A percentile compares a stretch with the other conserved stretches of the same genome.
phyloP scores from a whole-genome alignment of 1,140 invertebrate genomes.

The Zaprionus inermis region DNA sequence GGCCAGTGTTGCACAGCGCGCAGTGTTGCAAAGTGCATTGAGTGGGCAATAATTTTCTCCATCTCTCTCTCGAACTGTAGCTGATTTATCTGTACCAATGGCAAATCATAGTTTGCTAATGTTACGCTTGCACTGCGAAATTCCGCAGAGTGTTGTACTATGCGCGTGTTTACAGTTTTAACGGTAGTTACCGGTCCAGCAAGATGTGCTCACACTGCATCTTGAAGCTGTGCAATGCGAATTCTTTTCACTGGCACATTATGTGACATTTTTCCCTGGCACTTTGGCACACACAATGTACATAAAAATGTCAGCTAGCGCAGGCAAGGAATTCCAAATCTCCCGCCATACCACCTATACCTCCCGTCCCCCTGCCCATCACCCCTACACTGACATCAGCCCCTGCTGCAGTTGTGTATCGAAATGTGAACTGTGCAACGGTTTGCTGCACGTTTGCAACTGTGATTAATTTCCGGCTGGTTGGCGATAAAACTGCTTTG shows the following conservation, averaged over 20 bases:
- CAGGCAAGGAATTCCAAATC: constrained; percentile 1
- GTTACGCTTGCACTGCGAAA: not conserved
- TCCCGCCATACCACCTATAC: not conserved
- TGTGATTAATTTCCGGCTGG: constrained; percentile 63
- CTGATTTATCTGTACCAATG: not conserved
- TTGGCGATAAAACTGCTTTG: constrained; percentile 61
- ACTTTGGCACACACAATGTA: not conserved
- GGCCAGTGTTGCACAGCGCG: no score
- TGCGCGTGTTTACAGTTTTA: not conserved
- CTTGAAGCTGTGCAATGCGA: not conserved
- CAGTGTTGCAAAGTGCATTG: no score
- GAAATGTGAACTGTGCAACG: constrained; percentile 38
- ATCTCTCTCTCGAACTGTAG: not conserved
- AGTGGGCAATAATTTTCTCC: no score
- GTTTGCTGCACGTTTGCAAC: constrained; percentile 53
- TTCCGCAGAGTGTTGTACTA: not conserved
- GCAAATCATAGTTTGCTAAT: not conserved
- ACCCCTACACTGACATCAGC: not conserved
- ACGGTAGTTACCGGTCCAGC: not conserved
- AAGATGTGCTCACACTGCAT: not conserved
- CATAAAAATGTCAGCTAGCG: not conserved
- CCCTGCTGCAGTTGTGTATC: constrained; percentile 17
- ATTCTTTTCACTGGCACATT: constrained; percentile 3
- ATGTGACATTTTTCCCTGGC: constrained; percentile 1
- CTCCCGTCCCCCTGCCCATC: no score